phyloP scores from a whole-genome alignment of 92 coral and sea anemone species.

The Hydrozoanthus gracilis region DNA sequence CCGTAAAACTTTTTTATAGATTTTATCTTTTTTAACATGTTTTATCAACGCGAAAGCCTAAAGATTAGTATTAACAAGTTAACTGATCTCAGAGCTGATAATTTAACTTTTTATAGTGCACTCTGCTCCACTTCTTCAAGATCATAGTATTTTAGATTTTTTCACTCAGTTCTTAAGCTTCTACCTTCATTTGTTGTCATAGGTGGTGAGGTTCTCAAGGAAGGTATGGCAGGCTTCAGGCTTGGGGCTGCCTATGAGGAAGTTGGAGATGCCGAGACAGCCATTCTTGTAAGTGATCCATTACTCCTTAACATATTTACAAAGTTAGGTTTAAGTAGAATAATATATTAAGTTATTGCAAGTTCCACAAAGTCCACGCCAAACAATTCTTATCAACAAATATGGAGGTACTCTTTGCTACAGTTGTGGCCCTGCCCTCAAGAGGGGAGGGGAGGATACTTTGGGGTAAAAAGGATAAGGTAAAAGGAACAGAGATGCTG shows the following conservation, averaged over 20 bases:
- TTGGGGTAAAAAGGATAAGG: no score
- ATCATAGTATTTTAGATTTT: not conserved
- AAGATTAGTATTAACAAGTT: no score
- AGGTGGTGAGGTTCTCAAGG: conserved; percentile 87
- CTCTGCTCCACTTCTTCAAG: not conserved
- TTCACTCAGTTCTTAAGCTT: not conserved
- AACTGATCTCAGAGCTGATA: not conserved
- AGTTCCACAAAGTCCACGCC: not conserved
- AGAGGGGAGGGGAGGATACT: no score
- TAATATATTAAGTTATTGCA: no score
- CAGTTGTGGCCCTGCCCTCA: no score
- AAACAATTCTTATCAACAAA: no score
- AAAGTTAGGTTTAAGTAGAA: not conserved
- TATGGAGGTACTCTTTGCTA: no score
- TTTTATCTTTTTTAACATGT: no score
- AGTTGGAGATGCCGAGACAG: conserved; percentile 91
- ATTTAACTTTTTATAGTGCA: not conserved
- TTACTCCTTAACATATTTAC: not conserved
- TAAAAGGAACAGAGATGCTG: no score
- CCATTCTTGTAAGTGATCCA: conserved; percentile 77
- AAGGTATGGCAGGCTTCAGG: conserved; percentile 91
- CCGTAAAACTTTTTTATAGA: no score
- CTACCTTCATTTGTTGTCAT: not conserved
- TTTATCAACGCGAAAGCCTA: no score
- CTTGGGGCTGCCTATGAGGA: conserved; percentile 94